A percentile compares a stretch with the other conserved stretches of the same genome.
Conservation (phyloP, 2,888 invertebrate genomes). For the Thera obeliscata region DNA sequence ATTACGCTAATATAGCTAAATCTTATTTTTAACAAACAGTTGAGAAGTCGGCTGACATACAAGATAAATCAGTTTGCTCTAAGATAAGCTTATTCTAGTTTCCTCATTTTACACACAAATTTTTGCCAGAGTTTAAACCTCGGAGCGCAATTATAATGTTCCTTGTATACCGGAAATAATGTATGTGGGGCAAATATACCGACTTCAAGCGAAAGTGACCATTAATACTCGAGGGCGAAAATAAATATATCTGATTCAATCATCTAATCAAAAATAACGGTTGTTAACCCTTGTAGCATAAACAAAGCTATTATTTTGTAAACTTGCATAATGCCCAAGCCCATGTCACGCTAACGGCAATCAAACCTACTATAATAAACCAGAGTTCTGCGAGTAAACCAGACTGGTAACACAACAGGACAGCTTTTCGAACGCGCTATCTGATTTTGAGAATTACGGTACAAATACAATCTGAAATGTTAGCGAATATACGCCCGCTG, state of each 20-base stretch:
- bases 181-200: conserved; percentile 37
- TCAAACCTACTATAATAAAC: conserved; percentile 22
- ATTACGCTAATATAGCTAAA: neutral
- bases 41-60: conserved; percentile 12
- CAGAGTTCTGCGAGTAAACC: conserved; percentile 28
- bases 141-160: conserved; percentile 22
- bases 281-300: conserved; percentile 44
- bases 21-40: neutral
- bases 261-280: conserved; percentile 41
- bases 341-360: conserved; percentile 29
- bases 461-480: conserved; percentile 29
- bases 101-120: conserved; percentile 16
- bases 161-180: conserved; percentile 37
- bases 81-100: conserved; percentile 22
- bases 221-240: conserved; percentile 46
- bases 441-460: conserved; percentile 30
- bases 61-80: conserved; percentile 27
- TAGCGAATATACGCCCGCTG: conserved; percentile 14
- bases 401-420: conserved; percentile 27
- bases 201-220: conserved; percentile 40
- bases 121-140: conserved; percentile 32
- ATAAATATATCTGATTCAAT: conserved; percentile 52
- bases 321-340: neutral
- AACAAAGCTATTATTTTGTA: conserved; percentile 10
- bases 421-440: conserved; percentile 23